Evolutionary conservation across 1,140 invertebrate genomes (phyloP).

Genomic region (Alviniconcha marisindica): DNA sequence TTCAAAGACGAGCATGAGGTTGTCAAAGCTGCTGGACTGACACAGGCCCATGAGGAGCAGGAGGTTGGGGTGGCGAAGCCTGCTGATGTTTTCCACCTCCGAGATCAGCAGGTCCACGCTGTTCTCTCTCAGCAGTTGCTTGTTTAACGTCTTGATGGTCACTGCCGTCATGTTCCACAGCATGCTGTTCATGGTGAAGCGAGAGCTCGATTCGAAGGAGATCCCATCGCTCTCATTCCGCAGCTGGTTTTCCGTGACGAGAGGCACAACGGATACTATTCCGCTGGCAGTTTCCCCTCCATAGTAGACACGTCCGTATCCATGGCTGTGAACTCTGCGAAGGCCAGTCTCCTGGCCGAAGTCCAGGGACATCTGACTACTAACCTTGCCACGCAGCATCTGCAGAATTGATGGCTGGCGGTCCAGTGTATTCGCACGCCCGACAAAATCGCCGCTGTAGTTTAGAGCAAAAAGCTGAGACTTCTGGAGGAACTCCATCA

Average conservation of each 20-base stretch:
- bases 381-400: constrained; percentile 37
- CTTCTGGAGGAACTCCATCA: constrained; percentile 69
- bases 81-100: constrained; percentile 72
- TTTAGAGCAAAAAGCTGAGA: constrained; percentile 65
- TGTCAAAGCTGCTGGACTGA: constrained; percentile 72
- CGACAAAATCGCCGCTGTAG: constrained; percentile 51
- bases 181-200: constrained; percentile 57
- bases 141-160: constrained; percentile 72
- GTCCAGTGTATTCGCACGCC: constrained; percentile 1
- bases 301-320: constrained; percentile 62
- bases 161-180: constrained; percentile 69
- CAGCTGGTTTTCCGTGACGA: constrained; percentile 57
- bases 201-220: constrained; percentile 45
- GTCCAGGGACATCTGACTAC: constrained; percentile 32
- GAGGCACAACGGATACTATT: constrained; percentile 60
- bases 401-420: constrained; percentile 53
- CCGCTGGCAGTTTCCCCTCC: constrained; percentile 52
- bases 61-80: constrained; percentile 74
- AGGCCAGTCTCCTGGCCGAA: background rate
- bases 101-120: constrained; percentile 74
- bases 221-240: constrained; percentile 51
- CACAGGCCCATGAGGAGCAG: constrained; percentile 76
- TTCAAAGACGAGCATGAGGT: constrained; percentile 75
- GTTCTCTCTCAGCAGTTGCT: constrained; percentile 56
- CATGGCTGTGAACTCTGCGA: constrained; percentile 53